Base-by-base conservation (phyloP, 2,888 invertebrate genomes). In the Chalcis sispes region DNA sequence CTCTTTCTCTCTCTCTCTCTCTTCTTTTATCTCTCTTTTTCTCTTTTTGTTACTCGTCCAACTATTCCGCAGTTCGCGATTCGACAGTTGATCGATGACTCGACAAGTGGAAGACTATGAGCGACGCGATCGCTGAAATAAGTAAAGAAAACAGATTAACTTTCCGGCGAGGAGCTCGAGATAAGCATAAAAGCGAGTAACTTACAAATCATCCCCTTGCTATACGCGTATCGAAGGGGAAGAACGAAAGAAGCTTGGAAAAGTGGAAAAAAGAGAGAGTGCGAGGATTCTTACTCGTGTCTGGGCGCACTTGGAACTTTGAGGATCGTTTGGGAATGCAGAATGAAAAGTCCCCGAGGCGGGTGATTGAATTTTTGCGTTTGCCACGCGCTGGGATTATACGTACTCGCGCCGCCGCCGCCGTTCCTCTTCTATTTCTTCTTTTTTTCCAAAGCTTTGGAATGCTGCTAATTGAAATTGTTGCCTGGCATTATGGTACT, bases 131-230 rank as follows among this genome's bases (percentile, higher is more conserved):
- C 67, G 20, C 40, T 56, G 54, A 54, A 25, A 71, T 66, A 75
- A 71, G 61, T 66, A 66, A 75, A 71, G 75, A 75, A 66, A 75
- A 75, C 32, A 59, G 70, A 71, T 75, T 71, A 71, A 71, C 52
- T 59, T 62, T 48, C n/a, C 25, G 25, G 23, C 20, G 10, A 4
- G 15, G 36, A 25, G 36, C 10, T 64, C 13, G 8, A 2, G 32
- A 7, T 20, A 18, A 36, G 32, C 52, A 40, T 65, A 52, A 59
- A 15, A 32, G n/a, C 36, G 27, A 72, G 32, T 46, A 48, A 65
- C 61, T 72, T 58, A 52, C 50, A 62, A 77, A 72, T 77, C 72
- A 69, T 77, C 52, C 52, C 36, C 52, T 46, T 15, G 50, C 50
- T 62, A 48, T 18, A 23, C 23, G 32, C 40, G 59, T 29, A 5